Conservation (phyloP, 2,113 vertebrate species). For the Hydropotes inermis region DNA sequence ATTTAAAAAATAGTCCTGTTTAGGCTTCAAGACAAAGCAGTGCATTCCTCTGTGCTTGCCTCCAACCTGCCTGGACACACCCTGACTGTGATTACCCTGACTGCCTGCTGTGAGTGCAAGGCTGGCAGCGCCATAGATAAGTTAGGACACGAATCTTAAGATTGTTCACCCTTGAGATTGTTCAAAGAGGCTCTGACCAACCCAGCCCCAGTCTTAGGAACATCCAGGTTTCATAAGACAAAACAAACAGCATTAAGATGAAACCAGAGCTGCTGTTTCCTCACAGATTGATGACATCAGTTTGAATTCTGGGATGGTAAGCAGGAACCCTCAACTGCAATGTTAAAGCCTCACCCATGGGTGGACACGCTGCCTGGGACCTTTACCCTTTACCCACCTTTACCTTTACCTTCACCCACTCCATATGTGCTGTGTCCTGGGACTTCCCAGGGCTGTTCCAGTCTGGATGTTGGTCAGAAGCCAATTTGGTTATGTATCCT, state of each 20-base stretch:
- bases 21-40: background rate
- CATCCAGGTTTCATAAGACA: background rate
- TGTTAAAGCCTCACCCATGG: no score
- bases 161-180: background rate
- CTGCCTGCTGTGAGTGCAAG: background rate
- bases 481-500: no score
- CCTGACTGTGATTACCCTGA: background rate
- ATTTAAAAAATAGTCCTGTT: background rate
- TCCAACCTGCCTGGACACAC: background rate
- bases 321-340: accelerated
- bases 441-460: no score
- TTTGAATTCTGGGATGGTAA: no score
- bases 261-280: background rate
- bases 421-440: no score
- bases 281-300: no score
- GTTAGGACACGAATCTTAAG: background rate
- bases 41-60: background rate
- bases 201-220: background rate
- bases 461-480: no score
- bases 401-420: no score
- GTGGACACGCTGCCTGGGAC: no score
- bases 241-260: background rate
- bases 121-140: background rate
- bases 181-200: background rate
- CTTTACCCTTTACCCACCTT: no score